Evolutionary conservation across 2,888 invertebrate genomes (phyloP).

Genomic region (Spisula subtruncata): DNA sequence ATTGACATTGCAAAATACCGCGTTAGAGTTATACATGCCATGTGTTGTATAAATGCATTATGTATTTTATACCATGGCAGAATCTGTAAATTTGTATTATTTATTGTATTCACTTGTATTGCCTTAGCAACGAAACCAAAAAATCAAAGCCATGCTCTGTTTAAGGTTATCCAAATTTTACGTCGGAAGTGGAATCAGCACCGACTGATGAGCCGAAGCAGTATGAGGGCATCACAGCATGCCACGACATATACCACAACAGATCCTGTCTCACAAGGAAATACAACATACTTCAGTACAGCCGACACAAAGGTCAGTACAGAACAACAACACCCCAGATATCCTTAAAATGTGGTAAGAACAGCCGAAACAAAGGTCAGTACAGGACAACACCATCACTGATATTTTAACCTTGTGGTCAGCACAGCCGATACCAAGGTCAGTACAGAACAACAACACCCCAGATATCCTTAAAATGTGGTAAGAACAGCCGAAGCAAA

Average conservation of each 20-base stretch:
- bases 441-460: background rate
- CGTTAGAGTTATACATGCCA: no score
- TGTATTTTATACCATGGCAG: no score
- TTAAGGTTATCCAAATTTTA: slow-evolving; percentile 81
- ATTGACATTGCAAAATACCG: no score
- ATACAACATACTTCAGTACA: slow-evolving; percentile 56
- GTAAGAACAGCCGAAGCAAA: no score
- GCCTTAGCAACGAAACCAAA: no score
- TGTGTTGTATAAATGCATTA: no score
- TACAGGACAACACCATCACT: no score
- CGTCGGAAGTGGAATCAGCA: slow-evolving; percentile 84
- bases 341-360: background rate
- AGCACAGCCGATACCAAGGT: slow-evolving; percentile 62
- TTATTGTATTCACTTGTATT: no score
- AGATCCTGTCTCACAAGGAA: slow-evolving; percentile 59
- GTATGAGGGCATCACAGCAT: slow-evolving; percentile 62
- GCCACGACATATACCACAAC: slow-evolving; percentile 65
- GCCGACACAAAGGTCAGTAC: slow-evolving; percentile 55
- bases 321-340: background rate
- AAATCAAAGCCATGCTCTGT: no score
- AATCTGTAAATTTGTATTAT: no score
- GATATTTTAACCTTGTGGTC: no score
- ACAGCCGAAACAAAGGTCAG: no score
- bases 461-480: background rate
- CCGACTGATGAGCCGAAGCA: slow-evolving; percentile 77